Percentiles rank a stretch among this genome's conserved stretches.
These are phyloP conservation scores for Parauchenoglanis ngamensis DNA, from an alignment of 2,797 vertebrate species.

Conservation along the genomic window DNA sequence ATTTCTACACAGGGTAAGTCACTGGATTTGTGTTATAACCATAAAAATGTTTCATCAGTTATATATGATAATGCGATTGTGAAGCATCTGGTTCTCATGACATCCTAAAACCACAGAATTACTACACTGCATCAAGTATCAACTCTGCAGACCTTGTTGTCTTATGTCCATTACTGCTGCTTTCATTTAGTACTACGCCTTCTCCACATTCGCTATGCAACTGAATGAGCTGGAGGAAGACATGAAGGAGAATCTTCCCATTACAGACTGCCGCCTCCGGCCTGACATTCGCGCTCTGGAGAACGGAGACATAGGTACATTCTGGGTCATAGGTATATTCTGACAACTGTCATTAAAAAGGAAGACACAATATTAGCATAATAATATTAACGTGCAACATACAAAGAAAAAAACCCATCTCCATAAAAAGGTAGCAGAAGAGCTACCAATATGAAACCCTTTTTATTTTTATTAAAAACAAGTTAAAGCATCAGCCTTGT, in stretches of 20 bases:
- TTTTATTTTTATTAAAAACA: not conserved
- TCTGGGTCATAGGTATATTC: not conserved
- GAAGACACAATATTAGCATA: not conserved
- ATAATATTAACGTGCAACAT: not conserved
- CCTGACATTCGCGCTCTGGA: slow-evolving; percentile 97
- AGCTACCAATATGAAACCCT: not conserved
- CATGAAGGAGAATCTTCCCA: slow-evolving; percentile 86
- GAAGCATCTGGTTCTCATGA: not conserved
- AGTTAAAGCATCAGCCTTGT: not conserved
- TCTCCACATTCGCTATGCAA: slow-evolving; percentile 95
- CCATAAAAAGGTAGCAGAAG: not conserved
- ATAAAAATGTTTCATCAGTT: not conserved
- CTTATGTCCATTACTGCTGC: slow-evolving; percentile 6
- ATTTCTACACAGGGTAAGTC: not conserved
- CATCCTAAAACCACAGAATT: not conserved
- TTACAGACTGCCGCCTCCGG: slow-evolving; percentile 91
- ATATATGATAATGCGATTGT: not conserved
- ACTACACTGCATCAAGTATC: too few relatives aligned
- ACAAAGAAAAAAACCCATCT: not conserved
- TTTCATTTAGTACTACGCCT: slow-evolving; percentile 89
- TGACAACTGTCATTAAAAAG: not conserved
- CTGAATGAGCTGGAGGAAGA: slow-evolving; percentile 90
- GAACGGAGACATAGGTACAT: slow-evolving; percentile 92
- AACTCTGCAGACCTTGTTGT: not conserved
- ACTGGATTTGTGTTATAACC: not conserved